These are phyloP conservation scores for Pollenia labialis DNA, from an alignment of 2,888 invertebrate genomes.

Conservation along the genomic window DNA sequence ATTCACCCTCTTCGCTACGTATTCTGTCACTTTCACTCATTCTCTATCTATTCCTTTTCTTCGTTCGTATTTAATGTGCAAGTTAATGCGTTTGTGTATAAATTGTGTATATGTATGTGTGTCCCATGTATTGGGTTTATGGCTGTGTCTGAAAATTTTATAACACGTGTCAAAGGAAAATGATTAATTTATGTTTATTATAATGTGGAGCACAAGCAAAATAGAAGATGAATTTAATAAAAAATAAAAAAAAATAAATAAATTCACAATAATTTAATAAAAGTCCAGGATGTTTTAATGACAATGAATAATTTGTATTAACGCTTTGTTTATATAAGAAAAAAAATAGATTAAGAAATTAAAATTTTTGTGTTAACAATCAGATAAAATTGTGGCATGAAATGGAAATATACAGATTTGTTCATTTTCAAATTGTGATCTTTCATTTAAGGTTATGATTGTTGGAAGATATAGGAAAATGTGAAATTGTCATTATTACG, in stretches of 20 bases:
- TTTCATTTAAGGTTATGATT: too few species aligned
- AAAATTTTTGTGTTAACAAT: background rate
- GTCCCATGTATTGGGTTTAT: background rate
- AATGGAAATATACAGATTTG: too few species aligned
- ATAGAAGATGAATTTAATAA: background rate
- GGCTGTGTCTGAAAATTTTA: slow-evolving; percentile 45
- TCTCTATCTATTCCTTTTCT: background rate
- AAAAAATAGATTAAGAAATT: background rate
- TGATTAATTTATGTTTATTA: slow-evolving; percentile 59
- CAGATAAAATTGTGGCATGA: background rate
- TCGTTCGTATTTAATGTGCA: background rate
- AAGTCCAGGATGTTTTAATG: slow-evolving; percentile 46
- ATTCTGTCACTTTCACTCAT: background rate
- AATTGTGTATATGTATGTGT: background rate
- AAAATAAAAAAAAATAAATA: background rate
- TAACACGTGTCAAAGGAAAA: slow-evolving; percentile 64
- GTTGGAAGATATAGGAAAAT: too few species aligned
- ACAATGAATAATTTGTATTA: slow-evolving; percentile 28
- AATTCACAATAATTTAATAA: slow-evolving; percentile 33
- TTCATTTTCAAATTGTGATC: too few species aligned
- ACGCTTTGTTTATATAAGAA: background rate
- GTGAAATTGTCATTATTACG: too few species aligned
- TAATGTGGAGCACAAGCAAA: background rate
- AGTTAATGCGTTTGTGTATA: background rate
- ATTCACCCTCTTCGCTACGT: background rate